phyloP scores from a whole-genome alignment of 1,140 invertebrate genomes.

The Ridgeia piscesae region DNA sequence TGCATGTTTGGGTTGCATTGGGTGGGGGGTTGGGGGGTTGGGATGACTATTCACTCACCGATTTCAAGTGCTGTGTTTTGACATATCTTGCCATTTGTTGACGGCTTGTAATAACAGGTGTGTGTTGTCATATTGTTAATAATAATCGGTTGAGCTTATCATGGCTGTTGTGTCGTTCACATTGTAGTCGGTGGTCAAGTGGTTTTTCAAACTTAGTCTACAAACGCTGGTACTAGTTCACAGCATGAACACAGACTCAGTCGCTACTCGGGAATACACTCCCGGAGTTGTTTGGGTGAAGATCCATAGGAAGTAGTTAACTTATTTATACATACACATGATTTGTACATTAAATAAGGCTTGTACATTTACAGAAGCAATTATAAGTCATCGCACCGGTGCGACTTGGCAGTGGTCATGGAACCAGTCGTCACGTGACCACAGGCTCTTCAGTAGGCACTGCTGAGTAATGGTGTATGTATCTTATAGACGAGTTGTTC shows the following conservation, averaged over 20 bases:
- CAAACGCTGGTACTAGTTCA: neutral
- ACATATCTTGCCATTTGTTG: neutral
- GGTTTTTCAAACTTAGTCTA: neutral
- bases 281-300: neutral
- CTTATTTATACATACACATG: constrained; percentile 1
- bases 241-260: neutral
- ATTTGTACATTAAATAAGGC: constrained; percentile 6
- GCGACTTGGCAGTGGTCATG: neutral
- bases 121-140: neutral
- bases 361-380: constrained; percentile 1
- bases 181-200: neutral
- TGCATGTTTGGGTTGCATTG: neutral
- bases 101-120: neutral
- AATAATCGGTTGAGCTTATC: neutral
- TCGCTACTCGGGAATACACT: neutral
- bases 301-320: neutral
- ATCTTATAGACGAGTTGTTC: neutral
- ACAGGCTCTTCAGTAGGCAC: neutral
- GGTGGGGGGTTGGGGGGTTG: no score
- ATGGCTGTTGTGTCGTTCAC: neutral
- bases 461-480: neutral
- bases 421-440: neutral
- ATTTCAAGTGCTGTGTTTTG: neutral
- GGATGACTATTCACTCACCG: neutral
- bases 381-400: neutral